Percentiles rank a stretch among this genome's conserved stretches.
These are phyloP conservation scores for Sinopyrophorus schimmeli DNA, from an alignment of 2,888 invertebrate species.

Conservation along the genomic window DNA sequence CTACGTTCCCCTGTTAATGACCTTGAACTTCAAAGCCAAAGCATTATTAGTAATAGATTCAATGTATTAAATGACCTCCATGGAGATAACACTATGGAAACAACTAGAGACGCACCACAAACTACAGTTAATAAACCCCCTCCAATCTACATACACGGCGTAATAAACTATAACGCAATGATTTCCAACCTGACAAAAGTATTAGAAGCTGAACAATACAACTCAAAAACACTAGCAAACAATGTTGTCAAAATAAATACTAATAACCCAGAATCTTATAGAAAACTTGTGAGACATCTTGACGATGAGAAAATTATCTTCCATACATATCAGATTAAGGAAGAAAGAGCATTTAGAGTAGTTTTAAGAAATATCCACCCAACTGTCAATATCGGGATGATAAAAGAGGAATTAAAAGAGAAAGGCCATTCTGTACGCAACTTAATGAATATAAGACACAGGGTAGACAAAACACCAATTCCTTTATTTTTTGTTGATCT, in stretches of 20 bases:
- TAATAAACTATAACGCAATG: slow-evolving; percentile 11
- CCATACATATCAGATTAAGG: slow-evolving; percentile 11
- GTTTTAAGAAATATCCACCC: slow-evolving; percentile 6
- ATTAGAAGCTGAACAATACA: slow-evolving; percentile 6
- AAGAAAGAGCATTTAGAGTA: slow-evolving; percentile 11
- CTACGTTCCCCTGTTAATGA: neutral
- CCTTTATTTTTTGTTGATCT: slow-evolving; percentile 4
- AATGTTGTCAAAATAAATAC: slow-evolving; percentile 6
- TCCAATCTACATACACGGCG: slow-evolving; percentile 6
- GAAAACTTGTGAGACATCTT: slow-evolving; percentile 6
- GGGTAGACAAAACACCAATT: slow-evolving; percentile 3
- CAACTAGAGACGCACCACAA: neutral
- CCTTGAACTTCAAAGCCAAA: neutral
- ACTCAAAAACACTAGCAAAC: slow-evolving; percentile 9
- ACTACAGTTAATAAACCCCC: slow-evolving; percentile 8
- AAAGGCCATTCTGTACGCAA: slow-evolving; percentile 5
- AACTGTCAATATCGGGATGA: neutral
- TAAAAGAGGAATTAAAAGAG: slow-evolving; percentile 4
- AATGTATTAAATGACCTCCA: slow-evolving; percentile 1
- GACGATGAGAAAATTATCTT: slow-evolving; percentile 6
- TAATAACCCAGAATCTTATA: slow-evolving; percentile 5
- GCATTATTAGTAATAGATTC: neutral
- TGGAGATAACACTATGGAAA: slow-evolving; percentile 1
- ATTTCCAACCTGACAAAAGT: slow-evolving; percentile 3
- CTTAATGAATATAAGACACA: slow-evolving; percentile 4